These are phyloP conservation scores for Colossoma macropomum DNA, from an alignment of 2,113 vertebrate genomes.

Conservation along the genomic window DNA sequence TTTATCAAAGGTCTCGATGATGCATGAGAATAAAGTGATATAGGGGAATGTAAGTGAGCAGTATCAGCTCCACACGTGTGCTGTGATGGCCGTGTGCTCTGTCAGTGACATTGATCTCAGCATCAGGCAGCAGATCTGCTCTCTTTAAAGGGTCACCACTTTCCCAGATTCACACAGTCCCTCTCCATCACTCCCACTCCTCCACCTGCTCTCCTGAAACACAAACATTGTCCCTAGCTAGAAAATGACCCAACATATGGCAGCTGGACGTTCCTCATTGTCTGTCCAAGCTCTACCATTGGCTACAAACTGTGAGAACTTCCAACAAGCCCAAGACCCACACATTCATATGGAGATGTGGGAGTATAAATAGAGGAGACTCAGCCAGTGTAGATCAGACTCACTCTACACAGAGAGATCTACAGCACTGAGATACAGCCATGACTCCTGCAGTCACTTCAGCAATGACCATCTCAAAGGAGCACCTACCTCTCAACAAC, in stretches of 20 bases:
- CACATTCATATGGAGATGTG: slow-evolving; percentile 78
- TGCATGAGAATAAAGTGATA: too few species aligned
- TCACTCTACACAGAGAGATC: slow-evolving; percentile 67
- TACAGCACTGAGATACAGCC: slow-evolving; percentile 65
- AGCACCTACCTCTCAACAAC: slow-evolving; percentile 65
- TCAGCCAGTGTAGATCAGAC: slow-evolving; percentile 66
- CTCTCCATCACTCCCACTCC: slow-evolving; percentile 47
- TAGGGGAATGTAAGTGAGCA: too few species aligned
- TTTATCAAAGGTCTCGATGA: too few species aligned
- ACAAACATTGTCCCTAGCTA: slow-evolving; percentile 62
- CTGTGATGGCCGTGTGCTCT: slow-evolving; percentile 27
- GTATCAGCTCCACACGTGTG: background rate
- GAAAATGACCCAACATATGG: slow-evolving; percentile 48
- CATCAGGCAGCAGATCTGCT: slow-evolving; percentile 24
- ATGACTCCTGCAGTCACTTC: slow-evolving; percentile 71
- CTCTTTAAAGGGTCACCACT: slow-evolving; percentile 51
- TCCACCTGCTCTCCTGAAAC: slow-evolving; percentile 73
- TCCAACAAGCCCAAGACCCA: slow-evolving; percentile 68
- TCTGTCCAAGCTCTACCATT: slow-evolving; percentile 65
- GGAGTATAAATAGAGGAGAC: slow-evolving; percentile 73
- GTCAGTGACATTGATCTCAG: slow-evolving; percentile 35
- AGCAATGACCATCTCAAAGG: slow-evolving; percentile 59
- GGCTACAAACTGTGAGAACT: slow-evolving; percentile 76
- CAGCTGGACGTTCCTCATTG: slow-evolving; percentile 47
- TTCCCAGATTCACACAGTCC: slow-evolving; percentile 53